A percentile compares a stretch with the other conserved stretches of the same genome.
phyloP scores from a whole-genome alignment of 2,113 vertebrate genomes.

The Spea bombifrons region DNA sequence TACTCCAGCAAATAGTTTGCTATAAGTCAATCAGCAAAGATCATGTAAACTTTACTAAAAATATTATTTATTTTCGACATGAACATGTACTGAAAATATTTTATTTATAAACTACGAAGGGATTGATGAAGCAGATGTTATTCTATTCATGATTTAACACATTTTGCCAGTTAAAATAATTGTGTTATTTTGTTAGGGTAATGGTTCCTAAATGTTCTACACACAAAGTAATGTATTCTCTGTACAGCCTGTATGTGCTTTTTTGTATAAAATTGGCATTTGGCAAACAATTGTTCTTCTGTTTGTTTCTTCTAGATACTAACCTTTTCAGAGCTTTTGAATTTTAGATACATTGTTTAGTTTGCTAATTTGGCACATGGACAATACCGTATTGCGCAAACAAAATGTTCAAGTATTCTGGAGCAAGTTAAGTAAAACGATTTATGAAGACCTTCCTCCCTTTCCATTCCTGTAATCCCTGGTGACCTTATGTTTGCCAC shows the following conservation, averaged over 20 bases:
- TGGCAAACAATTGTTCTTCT: conserved; percentile 4
- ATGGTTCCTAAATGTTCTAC: background rate
- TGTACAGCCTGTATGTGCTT: background rate
- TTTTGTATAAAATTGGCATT: background rate
- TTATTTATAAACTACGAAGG: too few relatives aligned
- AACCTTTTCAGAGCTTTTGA: conserved; percentile 25
- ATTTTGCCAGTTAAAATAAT: too few relatives aligned
- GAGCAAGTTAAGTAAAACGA: conserved; percentile 22
- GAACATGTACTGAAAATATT: too few relatives aligned
- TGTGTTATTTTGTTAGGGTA: background rate
- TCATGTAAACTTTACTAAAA: too few relatives aligned
- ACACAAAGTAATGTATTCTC: background rate
- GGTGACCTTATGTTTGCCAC: conserved; percentile 1
- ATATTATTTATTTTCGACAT: too few relatives aligned
- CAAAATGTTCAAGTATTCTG: conserved; percentile 28
- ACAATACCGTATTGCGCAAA: conserved; percentile 20
- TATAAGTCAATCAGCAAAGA: too few relatives aligned
- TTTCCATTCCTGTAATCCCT: conserved; percentile 18
- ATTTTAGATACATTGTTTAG: conserved; percentile 27
- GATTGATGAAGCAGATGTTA: too few relatives aligned
- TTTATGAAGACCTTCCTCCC: conserved; percentile 30
- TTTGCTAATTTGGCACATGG: conserved; percentile 29
- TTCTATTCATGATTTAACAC: too few relatives aligned
- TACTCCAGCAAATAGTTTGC: too few relatives aligned
- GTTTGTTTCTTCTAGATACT: conserved; percentile 31